Base-by-base conservation (phyloP, 2,888 invertebrate species). In the Nomada flava region DNA sequence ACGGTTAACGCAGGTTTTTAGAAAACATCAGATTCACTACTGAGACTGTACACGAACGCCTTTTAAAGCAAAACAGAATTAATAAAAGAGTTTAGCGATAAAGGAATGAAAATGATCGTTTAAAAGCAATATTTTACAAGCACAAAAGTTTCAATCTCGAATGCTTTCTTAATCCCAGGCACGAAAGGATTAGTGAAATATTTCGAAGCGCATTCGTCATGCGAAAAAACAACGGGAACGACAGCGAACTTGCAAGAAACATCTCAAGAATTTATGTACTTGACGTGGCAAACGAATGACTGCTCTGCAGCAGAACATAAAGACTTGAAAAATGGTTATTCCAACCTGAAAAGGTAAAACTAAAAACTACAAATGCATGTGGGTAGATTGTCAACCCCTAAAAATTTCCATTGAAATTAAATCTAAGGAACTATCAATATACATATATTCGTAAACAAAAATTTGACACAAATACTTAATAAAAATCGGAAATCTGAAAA, bases 191-290 rank as follows among this genome's bases (percentile, higher is more conserved):
- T 74, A 74, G 53, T 69, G 75, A 62, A 70, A 62, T 60, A 44
- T 69, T 70, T 69, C 60, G 60, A 42, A 42, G 20, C 69, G 20
- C 70, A 70, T 75, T 70, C 26, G 60, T 75, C 75, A 69, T 52
- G 42, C 52, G 52, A 13, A 62, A 50, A 59, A 44, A 29, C 11
- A 3, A n/a, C 4, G 47, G 23, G 29, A 60, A 52, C 15, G 50
- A 18, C 42, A 36, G 23, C 7, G 68, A 44, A 60, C 52, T 36
- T 18, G 42, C 26, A 69, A 53, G 42, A 75, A 70, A 42, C 53
- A 29, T 74, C 52, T 50, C 10, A 20, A 44, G 75, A 70, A 62
- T 70, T 65, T 50, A 50, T 36, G 44, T 63, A 59, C 55, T 76
- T 59, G 57, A 59, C 44, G 79, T 62, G 9, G 65, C 20, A 47